phyloP scores from a whole-genome alignment of 2,888 invertebrate species.

The Gymnosoma rotundatum region DNA sequence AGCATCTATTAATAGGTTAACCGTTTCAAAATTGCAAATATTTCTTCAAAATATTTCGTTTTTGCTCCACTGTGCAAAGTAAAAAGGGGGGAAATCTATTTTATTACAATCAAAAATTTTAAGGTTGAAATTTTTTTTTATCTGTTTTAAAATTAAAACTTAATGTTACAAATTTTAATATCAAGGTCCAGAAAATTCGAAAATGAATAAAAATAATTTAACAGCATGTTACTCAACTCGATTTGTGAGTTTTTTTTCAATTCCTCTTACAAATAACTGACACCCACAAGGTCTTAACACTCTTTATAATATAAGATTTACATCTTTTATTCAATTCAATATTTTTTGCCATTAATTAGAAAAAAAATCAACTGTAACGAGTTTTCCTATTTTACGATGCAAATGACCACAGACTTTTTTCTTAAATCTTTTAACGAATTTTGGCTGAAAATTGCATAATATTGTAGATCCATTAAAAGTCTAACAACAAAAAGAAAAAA shows the following conservation, averaged over 20 bases:
- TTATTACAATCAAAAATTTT: too few relatives aligned
- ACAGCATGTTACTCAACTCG: too few relatives aligned
- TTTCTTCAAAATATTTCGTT: too few relatives aligned
- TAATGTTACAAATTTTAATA: too few relatives aligned
- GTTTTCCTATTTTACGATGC: conserved; percentile 3
- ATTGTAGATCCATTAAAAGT: conserved; percentile 26
- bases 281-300: background rate
- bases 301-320: conserved; percentile 9
- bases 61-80: too few relatives aligned
- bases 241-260: background rate
- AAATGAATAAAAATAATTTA: too few relatives aligned
- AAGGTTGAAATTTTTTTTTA: too few relatives aligned
- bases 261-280: background rate
- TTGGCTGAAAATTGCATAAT: conserved; percentile 44
- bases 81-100: too few relatives aligned
- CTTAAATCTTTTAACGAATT: conserved; percentile 3
- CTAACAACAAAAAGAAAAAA: conserved; percentile 7
- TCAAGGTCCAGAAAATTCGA: too few relatives aligned
- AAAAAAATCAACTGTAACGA: background rate
- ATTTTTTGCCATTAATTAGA: conserved; percentile 31
- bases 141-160: too few relatives aligned
- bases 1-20: too few relatives aligned
- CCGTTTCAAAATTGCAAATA: too few relatives aligned
- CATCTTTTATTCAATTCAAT: background rate
- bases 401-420: conserved; percentile 31